Base-by-base conservation (phyloP, 2,888 invertebrate genomes). In the Drosophila yooni region DNA sequence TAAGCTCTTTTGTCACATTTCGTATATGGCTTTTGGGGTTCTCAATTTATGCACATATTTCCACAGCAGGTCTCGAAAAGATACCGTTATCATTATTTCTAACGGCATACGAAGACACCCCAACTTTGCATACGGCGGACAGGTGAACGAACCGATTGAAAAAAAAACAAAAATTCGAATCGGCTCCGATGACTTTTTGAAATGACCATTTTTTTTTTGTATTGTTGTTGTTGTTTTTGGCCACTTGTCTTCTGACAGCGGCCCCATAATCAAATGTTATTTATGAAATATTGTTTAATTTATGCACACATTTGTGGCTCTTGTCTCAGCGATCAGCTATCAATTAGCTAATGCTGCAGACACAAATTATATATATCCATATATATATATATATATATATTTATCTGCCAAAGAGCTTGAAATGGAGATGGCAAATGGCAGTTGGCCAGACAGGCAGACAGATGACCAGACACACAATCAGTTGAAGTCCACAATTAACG, bases 341-440 rank as follows among this genome's bases (percentile, higher is more conserved):
- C 76, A 81, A 81, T 88, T 86, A 74, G 84, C 89, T 83, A 88
- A 84, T 83, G 78, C 88, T 79, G 76, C 80, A 43, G 56, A 74
- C 61, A 60, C 56, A 57, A 74, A 60, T 60, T 63, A 69, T 48
- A 60, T 34, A 48, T 48, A 21, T 13, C n/a, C n/a, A n/a, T n/a
- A 40, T 21, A 7, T 40, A n/a, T n/a, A 6, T 21, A 46, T 6
- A 36, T 38, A 15, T 62, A 72, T 46, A 66, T 53, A 52, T 52
- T 15, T 15, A 38, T 57, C 46, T 36, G 74, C 52, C 48, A 69
- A 68, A 43, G 52, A 40, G 59, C 34, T 50, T 52, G n/a, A 62
- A 64, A 64, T 51, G 11, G 15, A 52, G 33, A 52, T 60, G 56
- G 11, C 38, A 57, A 52, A 53, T 50, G 70, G 11, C 59, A 61